Percentiles rank a stretch among this genome's conserved stretches.
phyloP scores from a whole-genome alignment of 2,113 vertebrate species.

The Pseudopodoces humilis region DNA sequence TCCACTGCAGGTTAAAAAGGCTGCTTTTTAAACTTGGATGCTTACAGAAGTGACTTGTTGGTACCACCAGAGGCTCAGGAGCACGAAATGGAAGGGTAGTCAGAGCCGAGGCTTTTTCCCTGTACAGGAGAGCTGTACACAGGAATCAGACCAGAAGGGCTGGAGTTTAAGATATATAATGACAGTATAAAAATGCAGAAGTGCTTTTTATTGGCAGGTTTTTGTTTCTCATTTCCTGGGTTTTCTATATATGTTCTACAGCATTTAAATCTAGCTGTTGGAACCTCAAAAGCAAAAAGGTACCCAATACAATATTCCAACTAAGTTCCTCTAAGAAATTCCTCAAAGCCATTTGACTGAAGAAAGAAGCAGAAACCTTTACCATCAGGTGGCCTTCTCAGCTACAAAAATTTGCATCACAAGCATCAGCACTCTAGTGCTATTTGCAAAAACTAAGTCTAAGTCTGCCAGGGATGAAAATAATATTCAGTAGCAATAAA shows the following conservation, averaged over 20 bases:
- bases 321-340: background rate
- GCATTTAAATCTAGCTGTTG: background rate
- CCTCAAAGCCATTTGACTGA: background rate
- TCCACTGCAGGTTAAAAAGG: background rate
- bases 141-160: background rate
- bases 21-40: background rate
- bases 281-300: slow-evolving; percentile 13
- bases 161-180: background rate
- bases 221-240: background rate
- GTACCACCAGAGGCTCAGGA: background rate
- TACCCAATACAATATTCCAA: background rate
- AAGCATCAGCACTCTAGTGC: background rate
- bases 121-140: background rate
- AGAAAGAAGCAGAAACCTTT: slow-evolving; percentile 28
- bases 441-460: background rate
- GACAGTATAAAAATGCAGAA: background rate
- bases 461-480: background rate
- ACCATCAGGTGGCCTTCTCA: slow-evolving; percentile 23
- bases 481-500: background rate
- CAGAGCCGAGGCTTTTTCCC: background rate
- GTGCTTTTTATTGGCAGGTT: background rate
- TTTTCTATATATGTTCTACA: background rate
- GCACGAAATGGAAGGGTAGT: background rate
- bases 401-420: slow-evolving; percentile 7
- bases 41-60: background rate